Evolutionary conservation across 2,113 vertebrate genomes (phyloP).

Genomic region (Cyanoderma ruficeps): DNA sequence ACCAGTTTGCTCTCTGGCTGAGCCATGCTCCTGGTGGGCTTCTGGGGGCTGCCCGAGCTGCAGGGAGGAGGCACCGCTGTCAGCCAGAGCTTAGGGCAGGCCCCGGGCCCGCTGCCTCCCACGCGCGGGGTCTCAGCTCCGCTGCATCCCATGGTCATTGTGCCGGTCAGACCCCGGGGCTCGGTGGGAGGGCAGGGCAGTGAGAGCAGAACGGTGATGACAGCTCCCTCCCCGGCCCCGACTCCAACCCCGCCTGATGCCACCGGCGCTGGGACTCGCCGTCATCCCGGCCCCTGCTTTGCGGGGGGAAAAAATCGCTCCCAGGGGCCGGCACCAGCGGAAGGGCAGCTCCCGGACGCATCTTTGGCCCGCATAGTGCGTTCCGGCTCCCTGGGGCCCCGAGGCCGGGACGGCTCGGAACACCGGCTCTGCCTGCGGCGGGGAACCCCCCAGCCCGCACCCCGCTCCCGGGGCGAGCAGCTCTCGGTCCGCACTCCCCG

Average conservation of each 20-base stretch:
- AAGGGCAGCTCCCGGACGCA: background rate
- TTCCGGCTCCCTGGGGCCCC: too few species aligned
- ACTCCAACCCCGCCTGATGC: background rate
- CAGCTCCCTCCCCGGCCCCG: background rate
- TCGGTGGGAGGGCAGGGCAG: background rate
- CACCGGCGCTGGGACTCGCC: background rate
- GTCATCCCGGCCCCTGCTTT: background rate
- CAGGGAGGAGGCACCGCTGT: background rate
- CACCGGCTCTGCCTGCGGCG: background rate
- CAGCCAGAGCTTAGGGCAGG: background rate
- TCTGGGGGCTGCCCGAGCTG: background rate
- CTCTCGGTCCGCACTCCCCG: background rate
- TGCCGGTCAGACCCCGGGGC: too few species aligned
- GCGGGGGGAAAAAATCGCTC: background rate
- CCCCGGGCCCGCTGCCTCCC: background rate
- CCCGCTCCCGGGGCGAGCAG: too few species aligned
- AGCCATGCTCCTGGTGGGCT: conserved; percentile 49
- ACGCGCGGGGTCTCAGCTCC: background rate
- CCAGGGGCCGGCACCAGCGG: background rate
- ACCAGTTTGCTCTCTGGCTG: background rate
- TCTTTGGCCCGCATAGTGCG: background rate
- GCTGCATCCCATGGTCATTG: background rate
- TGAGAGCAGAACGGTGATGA: background rate
- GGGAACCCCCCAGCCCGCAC: background rate
- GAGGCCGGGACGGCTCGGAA: background rate